phyloP scores from a whole-genome alignment of 1,140 invertebrate genomes.

The Camponotus pennsylvanicus region DNA sequence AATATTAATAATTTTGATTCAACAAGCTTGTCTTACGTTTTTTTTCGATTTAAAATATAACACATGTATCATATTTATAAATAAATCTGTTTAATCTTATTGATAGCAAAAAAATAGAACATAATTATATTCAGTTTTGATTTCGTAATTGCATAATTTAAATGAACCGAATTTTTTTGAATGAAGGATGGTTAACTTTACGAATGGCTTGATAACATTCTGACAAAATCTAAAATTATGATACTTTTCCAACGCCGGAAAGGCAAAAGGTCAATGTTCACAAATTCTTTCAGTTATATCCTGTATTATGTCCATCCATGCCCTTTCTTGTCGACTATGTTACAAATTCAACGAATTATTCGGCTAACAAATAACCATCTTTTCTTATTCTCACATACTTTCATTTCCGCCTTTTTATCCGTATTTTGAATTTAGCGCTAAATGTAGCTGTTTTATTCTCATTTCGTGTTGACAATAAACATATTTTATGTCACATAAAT shows the following conservation, averaged over 20 bases:
- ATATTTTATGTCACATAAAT: not conserved
- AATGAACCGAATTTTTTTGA: conserved; percentile 9
- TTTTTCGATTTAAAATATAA: not conserved
- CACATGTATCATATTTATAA: not conserved
- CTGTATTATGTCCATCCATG: conserved; percentile 14
- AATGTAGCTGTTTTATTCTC: conserved; percentile 24
- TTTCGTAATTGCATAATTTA: not conserved
- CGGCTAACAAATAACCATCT: conserved; percentile 3
- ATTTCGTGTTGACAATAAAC: conserved; percentile 15
- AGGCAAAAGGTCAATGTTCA: not conserved
- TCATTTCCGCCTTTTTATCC: conserved; percentile 28
- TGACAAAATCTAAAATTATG: conserved; percentile 36
- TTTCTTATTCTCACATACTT: conserved; percentile 28
- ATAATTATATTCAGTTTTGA: not conserved
- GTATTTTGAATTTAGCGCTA: conserved; percentile 34
- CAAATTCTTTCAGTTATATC: not conserved
- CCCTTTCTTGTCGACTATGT: conserved; percentile 5
- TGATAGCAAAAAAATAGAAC: not conserved
- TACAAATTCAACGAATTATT: conserved; percentile 37
- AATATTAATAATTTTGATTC: not conserved
- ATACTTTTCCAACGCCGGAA: not conserved
- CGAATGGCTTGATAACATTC: not conserved
- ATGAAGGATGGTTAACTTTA: conserved; percentile 1
- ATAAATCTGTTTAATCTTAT: not conserved
- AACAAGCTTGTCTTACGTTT: not conserved